Evolutionary conservation across 30 jellyfish, hydroid and myxozoan species (phyloP).

Genomic region (Aurelia sp.): DNA sequence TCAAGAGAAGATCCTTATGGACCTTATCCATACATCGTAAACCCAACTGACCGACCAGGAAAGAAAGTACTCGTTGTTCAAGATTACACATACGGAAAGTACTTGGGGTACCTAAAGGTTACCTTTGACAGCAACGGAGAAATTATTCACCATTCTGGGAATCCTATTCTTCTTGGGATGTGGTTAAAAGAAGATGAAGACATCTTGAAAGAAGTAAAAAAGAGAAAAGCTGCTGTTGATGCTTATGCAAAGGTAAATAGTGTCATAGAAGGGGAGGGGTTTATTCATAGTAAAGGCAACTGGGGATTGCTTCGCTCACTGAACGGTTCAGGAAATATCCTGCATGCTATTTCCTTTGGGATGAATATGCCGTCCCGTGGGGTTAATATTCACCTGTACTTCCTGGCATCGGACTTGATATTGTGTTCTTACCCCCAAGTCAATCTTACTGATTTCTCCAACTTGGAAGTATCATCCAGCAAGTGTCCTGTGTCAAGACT

Average conservation of each 20-base stretch:
- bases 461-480: too few species aligned
- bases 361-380: too few species aligned
- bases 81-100: slow-evolving; percentile 94
- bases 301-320: too few species aligned
- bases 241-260: slow-evolving; percentile 48
- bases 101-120: slow-evolving; percentile 83
- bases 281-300: too few species aligned
- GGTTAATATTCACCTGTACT: too few species aligned
- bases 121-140: slow-evolving; percentile 82
- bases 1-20: slow-evolving; percentile 84
- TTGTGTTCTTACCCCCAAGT: too few species aligned
- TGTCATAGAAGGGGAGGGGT: too few species aligned
- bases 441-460: too few species aligned
- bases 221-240: slow-evolving; percentile 37
- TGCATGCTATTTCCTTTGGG: too few species aligned
- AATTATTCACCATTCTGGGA: slow-evolving; percentile 67
- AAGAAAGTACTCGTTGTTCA: slow-evolving; percentile 84
- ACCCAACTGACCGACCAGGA: slow-evolving; percentile 66
- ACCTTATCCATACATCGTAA: slow-evolving; percentile 78
- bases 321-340: too few species aligned
- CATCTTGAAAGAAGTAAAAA: slow-evolving; percentile 36
- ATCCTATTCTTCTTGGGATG: slow-evolving; percentile 79
- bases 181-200: slow-evolving; percentile 63
- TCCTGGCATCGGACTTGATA: too few species aligned
- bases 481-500: too few species aligned